These are phyloP conservation scores for Actinemys pallida DNA, from an alignment of 2,113 vertebrate species.

Conservation along the genomic window DNA sequence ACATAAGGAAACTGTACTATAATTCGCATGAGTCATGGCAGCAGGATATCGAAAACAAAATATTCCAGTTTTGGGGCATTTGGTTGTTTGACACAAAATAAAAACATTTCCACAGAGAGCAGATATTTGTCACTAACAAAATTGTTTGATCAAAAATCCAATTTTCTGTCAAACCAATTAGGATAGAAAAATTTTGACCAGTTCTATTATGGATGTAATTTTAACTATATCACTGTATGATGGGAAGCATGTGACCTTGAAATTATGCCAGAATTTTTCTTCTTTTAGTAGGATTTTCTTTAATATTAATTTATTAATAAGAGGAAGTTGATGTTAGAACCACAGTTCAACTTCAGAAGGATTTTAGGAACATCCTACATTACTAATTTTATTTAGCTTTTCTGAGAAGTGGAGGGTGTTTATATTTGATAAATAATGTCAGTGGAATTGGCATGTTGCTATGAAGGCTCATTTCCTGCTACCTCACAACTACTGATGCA, in stretches of 20 bases:
- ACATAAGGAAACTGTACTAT: no score
- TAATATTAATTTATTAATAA: not conserved
- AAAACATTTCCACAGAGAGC: not conserved
- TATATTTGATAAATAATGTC: conserved; percentile 20
- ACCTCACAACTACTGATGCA: conserved; percentile 15
- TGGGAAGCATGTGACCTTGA: not conserved
- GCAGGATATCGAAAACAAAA: not conserved
- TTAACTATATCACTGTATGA: not conserved
- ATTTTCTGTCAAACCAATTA: fast-evolving
- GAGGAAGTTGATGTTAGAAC: not conserved
- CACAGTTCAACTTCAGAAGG: conserved; percentile 10
- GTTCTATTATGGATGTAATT: not conserved
- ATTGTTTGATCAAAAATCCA: no score
- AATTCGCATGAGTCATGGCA: fast-evolving
- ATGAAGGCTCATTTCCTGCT: not conserved
- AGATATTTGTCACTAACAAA: not conserved
- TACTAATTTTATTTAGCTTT: conserved; percentile 45
- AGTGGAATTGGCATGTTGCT: conserved; percentile 1
- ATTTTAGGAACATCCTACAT: conserved; percentile 6
- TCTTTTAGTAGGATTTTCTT: conserved; percentile 22
- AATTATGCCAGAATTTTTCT: not conserved
- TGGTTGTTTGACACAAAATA: not conserved
- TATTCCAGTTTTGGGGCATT: not conserved
- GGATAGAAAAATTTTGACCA: not conserved
- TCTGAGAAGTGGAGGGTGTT: not conserved